phyloP scores from a whole-genome alignment of 1,140 invertebrate species.

The Oryctes rhinoceros region DNA sequence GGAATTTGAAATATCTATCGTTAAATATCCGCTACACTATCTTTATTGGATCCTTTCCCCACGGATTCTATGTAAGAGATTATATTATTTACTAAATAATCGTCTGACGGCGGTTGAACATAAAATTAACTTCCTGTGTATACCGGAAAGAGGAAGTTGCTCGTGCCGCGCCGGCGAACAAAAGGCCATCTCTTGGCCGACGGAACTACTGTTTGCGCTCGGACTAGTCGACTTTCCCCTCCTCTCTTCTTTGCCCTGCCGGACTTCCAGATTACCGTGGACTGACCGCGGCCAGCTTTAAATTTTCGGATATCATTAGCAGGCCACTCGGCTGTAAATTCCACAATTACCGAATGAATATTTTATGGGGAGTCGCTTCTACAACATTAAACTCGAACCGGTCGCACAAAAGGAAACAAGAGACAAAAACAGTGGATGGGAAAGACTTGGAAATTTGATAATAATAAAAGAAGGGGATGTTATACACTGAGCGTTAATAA shows the following conservation, averaged over 20 bases:
- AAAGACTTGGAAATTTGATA: no score
- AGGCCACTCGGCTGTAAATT: background rate
- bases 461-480: no score
- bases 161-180: background rate
- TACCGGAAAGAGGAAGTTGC: background rate
- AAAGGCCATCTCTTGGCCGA: background rate
- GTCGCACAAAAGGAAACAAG: no score
- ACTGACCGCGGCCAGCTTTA: background rate
- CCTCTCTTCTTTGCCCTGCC: no score
- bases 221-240: background rate
- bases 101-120: background rate
- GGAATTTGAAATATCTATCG: no score
- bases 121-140: background rate
- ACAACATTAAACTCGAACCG: background rate
- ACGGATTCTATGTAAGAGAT: background rate
- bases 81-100: conserved; percentile 6
- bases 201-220: background rate
- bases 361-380: background rate
- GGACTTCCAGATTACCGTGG: background rate
- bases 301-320: conserved; percentile 3
- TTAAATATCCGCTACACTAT: no score
- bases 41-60: no score
- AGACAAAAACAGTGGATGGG: no score
- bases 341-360: conserved; percentile 9
- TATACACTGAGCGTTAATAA: no score